phyloP scores from a whole-genome alignment of 1,140 invertebrate genomes.

The Aphaenogaster floridana region DNA sequence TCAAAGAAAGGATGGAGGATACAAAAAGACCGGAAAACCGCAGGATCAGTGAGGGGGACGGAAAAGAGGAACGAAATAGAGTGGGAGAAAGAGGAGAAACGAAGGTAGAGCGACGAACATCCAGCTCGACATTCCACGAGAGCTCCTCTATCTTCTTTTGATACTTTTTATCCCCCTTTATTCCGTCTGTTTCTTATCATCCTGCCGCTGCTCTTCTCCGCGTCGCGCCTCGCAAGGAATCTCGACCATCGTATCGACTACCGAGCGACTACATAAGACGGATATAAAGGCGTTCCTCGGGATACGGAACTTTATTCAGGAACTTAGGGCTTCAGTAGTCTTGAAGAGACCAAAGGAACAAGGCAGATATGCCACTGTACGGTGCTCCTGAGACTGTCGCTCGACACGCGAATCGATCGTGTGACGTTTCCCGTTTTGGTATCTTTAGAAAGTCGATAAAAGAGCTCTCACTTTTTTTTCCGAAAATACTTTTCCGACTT shows the following conservation, averaged over 20 bases:
- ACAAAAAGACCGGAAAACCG: conserved; percentile 60
- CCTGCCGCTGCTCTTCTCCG: conserved; percentile 14
- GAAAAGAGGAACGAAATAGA: conserved; percentile 1
- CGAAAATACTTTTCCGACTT: neutral
- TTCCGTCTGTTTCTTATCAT: conserved; percentile 60
- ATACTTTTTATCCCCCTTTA: conserved; percentile 61
- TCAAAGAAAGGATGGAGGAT: neutral
- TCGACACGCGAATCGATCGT: conserved; percentile 23
- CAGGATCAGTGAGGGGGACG: conserved; percentile 29
- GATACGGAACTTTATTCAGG: conserved; percentile 57
- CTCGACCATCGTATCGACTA: conserved; percentile 48
- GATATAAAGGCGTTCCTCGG: conserved; percentile 60
- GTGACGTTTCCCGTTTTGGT: conserved; percentile 1
- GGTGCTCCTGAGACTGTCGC: neutral
- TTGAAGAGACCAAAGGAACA: conserved; percentile 20
- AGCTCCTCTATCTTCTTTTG: conserved; percentile 60
- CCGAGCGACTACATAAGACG: conserved; percentile 17
- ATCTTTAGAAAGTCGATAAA: neutral
- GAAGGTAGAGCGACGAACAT: conserved; percentile 5
- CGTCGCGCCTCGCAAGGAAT: conserved; percentile 42
- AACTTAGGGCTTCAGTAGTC: conserved; percentile 8
- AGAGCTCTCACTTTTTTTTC: neutral
- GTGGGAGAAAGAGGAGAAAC: neutral
- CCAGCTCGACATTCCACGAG: conserved; percentile 64
- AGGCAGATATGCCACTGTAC: neutral